Base-by-base conservation (phyloP, 2,797 vertebrate genomes). In the Glyptemys insculpta region DNA sequence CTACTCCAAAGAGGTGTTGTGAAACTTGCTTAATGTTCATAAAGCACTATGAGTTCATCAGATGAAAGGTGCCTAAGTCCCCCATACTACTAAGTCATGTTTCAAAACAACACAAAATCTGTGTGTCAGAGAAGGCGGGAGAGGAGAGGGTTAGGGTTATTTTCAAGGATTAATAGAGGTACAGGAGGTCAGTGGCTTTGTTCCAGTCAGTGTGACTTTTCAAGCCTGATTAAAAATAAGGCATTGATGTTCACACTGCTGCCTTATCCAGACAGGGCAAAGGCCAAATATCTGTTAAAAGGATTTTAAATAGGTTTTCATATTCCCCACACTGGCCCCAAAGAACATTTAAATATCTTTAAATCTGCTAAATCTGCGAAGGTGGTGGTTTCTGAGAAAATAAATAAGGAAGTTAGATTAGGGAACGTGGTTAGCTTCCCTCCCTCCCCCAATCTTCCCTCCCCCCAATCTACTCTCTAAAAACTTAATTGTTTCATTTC, bases 161-260 rank as follows among this genome's bases (percentile, higher is more conserved):
- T 96, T 93, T 88, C 92, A 37, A n/a, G 92, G 93, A 96, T 95
- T 96, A 96, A 85, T 92, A 90, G 62, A 93, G 25, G 88, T 54
- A 96, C 90, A 93, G 85, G 85, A 95, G 76, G 86, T 96, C 94
- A 95, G 34, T 81, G 50, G 79, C 37, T 96, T 96, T 94, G 47
- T 86, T 92, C 90, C 41, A 89, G 93, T 94, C 34, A 88, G 81
- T 5, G 59, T 91, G 86, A 95, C 92, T 94, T 95, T 87, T 94
- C 89, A 97, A 93, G 86, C 86, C 80, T 81, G 41, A 92, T 90
- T 92, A 47, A 93, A 96, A 96, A 79, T 56, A 91, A 96, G 85
- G 47, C 91, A 91, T 56, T 86, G 83, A 91, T 68, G 85, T 90
- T 96, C 94, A 95, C 84, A 89, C n/a, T 12, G 41, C 49, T 14